Percentiles rank a stretch among this genome's conserved stretches.
phyloP scores from a whole-genome alignment of 2,797 vertebrate genomes.

The Sebastes vulpes region DNA sequence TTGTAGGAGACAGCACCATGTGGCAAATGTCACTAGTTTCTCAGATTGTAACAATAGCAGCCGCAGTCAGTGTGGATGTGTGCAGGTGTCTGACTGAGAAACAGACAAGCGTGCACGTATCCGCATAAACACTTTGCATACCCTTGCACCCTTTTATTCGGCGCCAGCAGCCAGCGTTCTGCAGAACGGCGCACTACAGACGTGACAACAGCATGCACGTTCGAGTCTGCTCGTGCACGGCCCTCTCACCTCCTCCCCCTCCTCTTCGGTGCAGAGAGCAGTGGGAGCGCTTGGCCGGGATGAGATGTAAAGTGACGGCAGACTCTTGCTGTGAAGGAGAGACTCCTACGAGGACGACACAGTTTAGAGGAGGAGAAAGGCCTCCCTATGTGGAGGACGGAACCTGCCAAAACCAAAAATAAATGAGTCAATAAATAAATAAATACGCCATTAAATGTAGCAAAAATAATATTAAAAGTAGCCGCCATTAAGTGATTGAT shows the following conservation, averaged over 20 bases:
- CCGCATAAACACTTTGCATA: not conserved
- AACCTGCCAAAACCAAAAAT: too few relatives aligned
- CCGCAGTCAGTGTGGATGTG: not conserved
- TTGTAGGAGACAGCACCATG: not conserved
- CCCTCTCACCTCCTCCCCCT: conserved; percentile 16
- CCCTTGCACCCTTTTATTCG: not conserved
- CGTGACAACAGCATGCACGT: conserved; percentile 9
- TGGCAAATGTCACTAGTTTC: conserved; percentile 11
- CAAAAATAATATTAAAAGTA: too few relatives aligned
- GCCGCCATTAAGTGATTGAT: too few relatives aligned
- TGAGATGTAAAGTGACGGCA: conserved; percentile 67
- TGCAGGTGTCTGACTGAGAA: not conserved
- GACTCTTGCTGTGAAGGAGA: conserved; percentile 55
- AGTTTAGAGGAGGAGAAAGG: conserved; percentile 17
- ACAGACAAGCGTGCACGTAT: not conserved
- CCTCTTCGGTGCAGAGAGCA: conserved; percentile 33
- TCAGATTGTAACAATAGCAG: conserved; percentile 12
- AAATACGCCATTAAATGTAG: too few relatives aligned
- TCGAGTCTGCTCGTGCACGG: conserved; percentile 14
- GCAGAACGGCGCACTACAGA: conserved; percentile 22
- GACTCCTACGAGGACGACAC: conserved; percentile 9
- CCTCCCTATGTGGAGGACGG: not conserved
- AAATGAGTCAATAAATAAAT: too few relatives aligned
- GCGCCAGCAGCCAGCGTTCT: conserved; percentile 4
- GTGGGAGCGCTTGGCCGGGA: conserved; percentile 19